A percentile compares a stretch with the other conserved stretches of the same genome.
phyloP scores from a whole-genome alignment of 2,113 vertebrate genomes.

The Promerops cafer region DNA sequence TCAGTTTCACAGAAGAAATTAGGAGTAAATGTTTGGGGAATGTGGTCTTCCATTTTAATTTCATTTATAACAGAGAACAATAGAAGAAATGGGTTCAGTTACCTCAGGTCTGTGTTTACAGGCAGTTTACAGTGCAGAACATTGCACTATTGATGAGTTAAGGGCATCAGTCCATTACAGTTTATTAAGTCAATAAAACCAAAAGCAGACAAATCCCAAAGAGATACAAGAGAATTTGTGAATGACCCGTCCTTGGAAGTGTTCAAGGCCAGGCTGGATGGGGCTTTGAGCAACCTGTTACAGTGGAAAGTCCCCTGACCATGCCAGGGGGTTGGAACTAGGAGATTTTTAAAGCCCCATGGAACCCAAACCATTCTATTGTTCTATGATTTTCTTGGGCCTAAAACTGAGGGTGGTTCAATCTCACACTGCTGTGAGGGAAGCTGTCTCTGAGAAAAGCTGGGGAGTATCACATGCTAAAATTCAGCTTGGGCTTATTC shows the following conservation, averaged over 20 bases:
- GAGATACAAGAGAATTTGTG: neutral
- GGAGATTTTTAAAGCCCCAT: neutral
- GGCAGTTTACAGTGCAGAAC: neutral
- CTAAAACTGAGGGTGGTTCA: neutral
- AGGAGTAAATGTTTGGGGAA: neutral
- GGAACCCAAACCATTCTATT: neutral
- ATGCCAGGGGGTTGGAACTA: fast-evolving
- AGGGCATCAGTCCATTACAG: neutral
- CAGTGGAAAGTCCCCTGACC: neutral
- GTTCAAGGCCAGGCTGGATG: neutral
- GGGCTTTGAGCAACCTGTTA: neutral
- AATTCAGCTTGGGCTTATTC: neutral
- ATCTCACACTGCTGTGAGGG: neutral
- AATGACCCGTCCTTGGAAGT: too few species aligned
- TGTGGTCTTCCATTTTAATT: neutral
- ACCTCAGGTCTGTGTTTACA: neutral
- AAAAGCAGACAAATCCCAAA: neutral
- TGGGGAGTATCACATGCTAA: neutral
- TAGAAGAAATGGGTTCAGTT: neutral
- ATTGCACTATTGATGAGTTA: neutral
- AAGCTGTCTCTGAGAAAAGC: neutral
- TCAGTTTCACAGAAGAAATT: neutral
- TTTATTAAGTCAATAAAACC: neutral
- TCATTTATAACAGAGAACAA: neutral
- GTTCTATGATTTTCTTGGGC: neutral